A percentile compares a stretch with the other conserved stretches of the same genome.
phyloP scores from a whole-genome alignment of 2,888 invertebrate species.

The Acrobasis repandana region DNA sequence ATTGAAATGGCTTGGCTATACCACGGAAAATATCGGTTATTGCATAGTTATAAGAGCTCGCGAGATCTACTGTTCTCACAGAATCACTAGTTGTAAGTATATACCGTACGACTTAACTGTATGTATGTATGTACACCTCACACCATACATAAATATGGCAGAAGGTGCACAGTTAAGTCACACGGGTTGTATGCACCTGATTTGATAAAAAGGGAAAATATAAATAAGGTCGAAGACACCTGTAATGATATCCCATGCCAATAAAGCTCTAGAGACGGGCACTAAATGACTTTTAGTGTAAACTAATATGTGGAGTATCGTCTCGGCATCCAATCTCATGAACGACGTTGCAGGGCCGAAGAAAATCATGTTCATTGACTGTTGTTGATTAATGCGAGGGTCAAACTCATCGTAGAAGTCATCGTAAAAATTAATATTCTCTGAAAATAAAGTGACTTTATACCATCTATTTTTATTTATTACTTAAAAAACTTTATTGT shows the following conservation, averaged over 20 bases:
- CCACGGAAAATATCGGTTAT: no score
- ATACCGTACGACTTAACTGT: no score
- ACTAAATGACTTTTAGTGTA: slow-evolving; percentile 60
- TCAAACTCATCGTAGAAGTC: slow-evolving; percentile 73
- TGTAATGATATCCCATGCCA: slow-evolving; percentile 75
- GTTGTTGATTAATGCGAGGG: slow-evolving; percentile 50
- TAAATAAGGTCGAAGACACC: slow-evolving; percentile 43
- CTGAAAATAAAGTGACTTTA: slow-evolving; percentile 36
- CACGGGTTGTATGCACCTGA: no score
- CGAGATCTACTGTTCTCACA: no score
- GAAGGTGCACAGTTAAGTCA: neutral
- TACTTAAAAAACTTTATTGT: no score
- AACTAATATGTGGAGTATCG: slow-evolving; percentile 62
- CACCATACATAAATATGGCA: no score
- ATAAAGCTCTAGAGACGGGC: slow-evolving; percentile 58
- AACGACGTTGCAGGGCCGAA: slow-evolving; percentile 68
- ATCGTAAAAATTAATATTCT: slow-evolving; percentile 48
- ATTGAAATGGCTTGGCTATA: no score
- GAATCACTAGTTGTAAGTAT: no score
- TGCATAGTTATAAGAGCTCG: no score
- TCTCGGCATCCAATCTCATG: slow-evolving; percentile 67
- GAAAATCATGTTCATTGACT: slow-evolving; percentile 72
- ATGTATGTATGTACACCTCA: no score
- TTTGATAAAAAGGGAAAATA: neutral
- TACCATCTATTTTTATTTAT: neutral